Percentiles rank a stretch among this genome's conserved stretches.
Conservation (phyloP, 37 sponge, comb jelly and placozoan species). For the Spongia lamella region DNA sequence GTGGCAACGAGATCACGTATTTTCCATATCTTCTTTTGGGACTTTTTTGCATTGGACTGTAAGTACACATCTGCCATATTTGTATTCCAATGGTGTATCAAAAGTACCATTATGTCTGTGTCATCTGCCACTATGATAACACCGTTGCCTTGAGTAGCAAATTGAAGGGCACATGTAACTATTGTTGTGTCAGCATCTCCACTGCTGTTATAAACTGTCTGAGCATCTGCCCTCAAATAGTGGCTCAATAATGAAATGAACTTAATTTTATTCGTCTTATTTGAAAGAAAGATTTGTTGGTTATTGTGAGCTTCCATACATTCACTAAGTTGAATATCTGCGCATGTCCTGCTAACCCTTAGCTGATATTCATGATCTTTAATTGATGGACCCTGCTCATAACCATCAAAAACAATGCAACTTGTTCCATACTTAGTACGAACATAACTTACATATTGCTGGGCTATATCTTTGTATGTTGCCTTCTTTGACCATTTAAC, state of each 20-base stretch:
- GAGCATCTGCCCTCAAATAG: conserved; percentile 7
- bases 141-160: conserved; percentile 1
- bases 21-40: conserved; percentile 26
- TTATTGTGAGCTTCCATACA: conserved; percentile 19
- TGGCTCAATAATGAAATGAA: neutral
- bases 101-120: conserved; percentile 19
- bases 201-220: neutral
- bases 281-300: conserved; percentile 27
- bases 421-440: conserved; percentile 9
- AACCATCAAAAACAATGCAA: conserved; percentile 37
- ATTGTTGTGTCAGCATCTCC: conserved; percentile 37
- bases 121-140: conserved; percentile 7
- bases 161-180: conserved; percentile 27
- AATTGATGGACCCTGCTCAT: conserved; percentile 18
- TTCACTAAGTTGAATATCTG: conserved; percentile 24
- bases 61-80: conserved; percentile 35
- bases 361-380: conserved; percentile 24
- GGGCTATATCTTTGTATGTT: conserved; percentile 18
- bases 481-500: conserved; percentile 12
- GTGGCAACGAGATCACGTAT: conserved; percentile 23
- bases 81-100: conserved; percentile 23
- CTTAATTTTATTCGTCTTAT: neutral
- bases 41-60: conserved; percentile 19
- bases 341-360: conserved; percentile 17
- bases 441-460: conserved; percentile 30